Percentiles rank a stretch among this genome's conserved stretches.
These are phyloP conservation scores for rat (Rattus norvegicus) DNA, from an alignment of 2,113 vertebrate genomes.

Conservation along the genomic window DNA sequence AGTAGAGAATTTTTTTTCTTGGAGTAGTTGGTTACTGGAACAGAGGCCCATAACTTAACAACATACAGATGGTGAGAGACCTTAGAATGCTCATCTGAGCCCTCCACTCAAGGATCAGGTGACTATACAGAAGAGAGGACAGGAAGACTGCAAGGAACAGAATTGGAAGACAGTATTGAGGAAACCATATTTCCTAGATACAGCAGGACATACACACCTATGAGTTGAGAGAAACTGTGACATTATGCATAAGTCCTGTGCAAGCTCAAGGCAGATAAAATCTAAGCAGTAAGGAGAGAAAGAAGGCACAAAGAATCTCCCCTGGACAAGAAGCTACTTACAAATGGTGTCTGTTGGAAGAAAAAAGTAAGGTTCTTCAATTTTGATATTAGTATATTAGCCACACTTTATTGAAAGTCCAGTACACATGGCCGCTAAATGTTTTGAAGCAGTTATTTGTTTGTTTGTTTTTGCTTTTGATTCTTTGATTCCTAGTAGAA, in stretches of 20 bases:
- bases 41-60: neutral
- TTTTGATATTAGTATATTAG: neutral
- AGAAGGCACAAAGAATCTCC: neutral
- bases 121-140: neutral
- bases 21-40: neutral
- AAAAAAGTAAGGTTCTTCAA: neutral
- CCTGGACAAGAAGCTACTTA: neutral
- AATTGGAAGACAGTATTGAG: neutral
- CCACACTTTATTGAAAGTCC: neutral
- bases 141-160: neutral
- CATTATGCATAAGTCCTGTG: neutral
- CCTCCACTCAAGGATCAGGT: too few relatives aligned
- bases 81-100: too few relatives aligned
- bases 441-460: neutral
- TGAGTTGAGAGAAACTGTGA: neutral
- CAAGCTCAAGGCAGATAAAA: neutral
- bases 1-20: neutral
- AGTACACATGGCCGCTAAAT: neutral
- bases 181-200: neutral
- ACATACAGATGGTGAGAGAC: neutral
- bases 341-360: neutral
- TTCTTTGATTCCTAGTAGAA: too few relatives aligned
- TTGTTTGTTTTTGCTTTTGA: neutral
- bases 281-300: neutral
- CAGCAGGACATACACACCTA: neutral